Evolutionary conservation across 1,140 invertebrate species (phyloP).

Genomic region (Drosophila seguyi): DNA sequence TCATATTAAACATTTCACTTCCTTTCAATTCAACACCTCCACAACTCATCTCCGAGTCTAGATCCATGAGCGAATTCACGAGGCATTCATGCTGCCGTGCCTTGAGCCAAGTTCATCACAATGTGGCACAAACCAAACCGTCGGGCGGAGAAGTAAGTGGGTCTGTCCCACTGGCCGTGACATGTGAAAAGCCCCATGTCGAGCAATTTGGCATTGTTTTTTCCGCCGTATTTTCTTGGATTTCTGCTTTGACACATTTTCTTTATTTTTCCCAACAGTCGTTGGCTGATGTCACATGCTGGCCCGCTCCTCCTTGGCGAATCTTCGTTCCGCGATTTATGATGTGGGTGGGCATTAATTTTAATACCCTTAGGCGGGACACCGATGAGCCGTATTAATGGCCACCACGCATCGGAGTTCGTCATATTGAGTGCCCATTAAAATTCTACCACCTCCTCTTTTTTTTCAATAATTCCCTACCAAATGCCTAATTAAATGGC

Average conservation of each 20-base stretch:
- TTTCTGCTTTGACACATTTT: slow-evolving; percentile 61
- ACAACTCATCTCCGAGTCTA: slow-evolving; percentile 36
- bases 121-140: slow-evolving; percentile 31
- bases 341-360: slow-evolving; percentile 56
- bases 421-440: slow-evolving; percentile 64
- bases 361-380: slow-evolving; percentile 62
- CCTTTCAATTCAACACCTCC: slow-evolving; percentile 63
- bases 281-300: slow-evolving; percentile 32
- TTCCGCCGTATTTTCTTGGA: slow-evolving; percentile 35
- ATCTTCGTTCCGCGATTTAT: slow-evolving; percentile 19
- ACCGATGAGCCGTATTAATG: slow-evolving; percentile 23
- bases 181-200: slow-evolving; percentile 43
- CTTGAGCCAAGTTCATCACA: slow-evolving; percentile 45
- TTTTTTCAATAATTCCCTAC: slow-evolving; percentile 20
- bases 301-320: slow-evolving; percentile 3
- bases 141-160: slow-evolving; percentile 18
- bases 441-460: slow-evolving; percentile 34
- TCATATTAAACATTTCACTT: slow-evolving; percentile 76
- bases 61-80: slow-evolving; percentile 53
- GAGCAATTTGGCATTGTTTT: slow-evolving; percentile 60
- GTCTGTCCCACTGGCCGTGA: slow-evolving; percentile 28
- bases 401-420: slow-evolving; percentile 8
- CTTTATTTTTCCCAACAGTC: slow-evolving; percentile 26
- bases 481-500: slow-evolving; percentile 65
- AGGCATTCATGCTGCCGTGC: slow-evolving; percentile 65